Evolutionary conservation across 2,888 invertebrate genomes (phyloP).

Genomic region (Temnothorax ravouxi): DNA sequence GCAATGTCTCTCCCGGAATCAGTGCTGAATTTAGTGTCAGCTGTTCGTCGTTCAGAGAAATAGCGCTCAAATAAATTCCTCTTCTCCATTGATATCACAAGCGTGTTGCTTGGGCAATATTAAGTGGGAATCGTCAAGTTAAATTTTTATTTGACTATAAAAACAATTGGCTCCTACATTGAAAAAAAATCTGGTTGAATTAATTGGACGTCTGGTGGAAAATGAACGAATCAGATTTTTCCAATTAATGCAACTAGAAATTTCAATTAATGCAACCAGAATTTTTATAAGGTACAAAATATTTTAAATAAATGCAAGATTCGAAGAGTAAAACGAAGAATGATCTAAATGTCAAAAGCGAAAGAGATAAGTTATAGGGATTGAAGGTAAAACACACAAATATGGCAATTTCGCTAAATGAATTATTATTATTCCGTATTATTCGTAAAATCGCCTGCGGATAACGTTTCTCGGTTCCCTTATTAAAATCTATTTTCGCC

Average conservation of each 20-base stretch:
- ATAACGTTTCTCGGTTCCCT: constrained; percentile 38
- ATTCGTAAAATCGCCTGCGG: constrained; percentile 38
- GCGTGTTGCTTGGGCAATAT: constrained; percentile 19
- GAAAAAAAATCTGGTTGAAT: no score
- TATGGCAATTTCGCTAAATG: constrained; percentile 20
- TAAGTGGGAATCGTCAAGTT: not conserved
- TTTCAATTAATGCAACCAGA: no score
- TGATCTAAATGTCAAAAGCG: not conserved
- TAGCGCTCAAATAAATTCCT: constrained; percentile 46
- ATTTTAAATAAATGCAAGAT: not conserved
- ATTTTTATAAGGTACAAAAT: not conserved
- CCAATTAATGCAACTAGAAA: no score
- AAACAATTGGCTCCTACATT: not conserved
- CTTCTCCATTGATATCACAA: not conserved
- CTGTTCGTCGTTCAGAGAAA: not conserved
- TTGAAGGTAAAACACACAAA: constrained; percentile 1
- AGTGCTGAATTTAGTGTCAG: constrained; percentile 2
- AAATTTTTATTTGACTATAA: not conserved
- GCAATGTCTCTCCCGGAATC: constrained; percentile 12
- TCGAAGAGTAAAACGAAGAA: not conserved
- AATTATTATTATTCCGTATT: constrained; percentile 27
- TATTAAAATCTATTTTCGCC: constrained; percentile 50
- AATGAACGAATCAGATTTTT: no score
- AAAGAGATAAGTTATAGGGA: not conserved
- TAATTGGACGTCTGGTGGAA: no score